Evolutionary conservation across 2,113 vertebrate species (phyloP).

Genomic region (Sciurus niger): DNA sequence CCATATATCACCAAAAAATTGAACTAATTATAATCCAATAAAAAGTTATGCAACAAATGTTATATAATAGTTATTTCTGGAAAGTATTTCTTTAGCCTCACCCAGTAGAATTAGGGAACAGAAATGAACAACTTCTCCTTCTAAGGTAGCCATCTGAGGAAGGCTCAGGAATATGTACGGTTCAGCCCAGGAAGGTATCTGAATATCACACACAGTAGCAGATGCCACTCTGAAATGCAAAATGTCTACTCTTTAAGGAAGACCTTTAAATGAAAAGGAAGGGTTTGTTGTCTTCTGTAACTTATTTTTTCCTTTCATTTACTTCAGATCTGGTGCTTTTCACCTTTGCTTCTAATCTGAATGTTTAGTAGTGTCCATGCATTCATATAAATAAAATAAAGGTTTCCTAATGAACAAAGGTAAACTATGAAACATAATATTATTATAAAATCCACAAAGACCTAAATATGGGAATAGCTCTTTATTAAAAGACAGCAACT

Average conservation of each 20-base stretch:
- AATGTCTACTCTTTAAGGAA: background rate
- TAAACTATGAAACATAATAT: background rate
- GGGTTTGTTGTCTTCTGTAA: background rate
- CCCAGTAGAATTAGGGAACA: background rate
- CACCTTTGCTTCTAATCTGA: background rate
- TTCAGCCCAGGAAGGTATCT: background rate
- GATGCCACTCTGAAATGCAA: background rate
- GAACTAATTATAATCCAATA: background rate
- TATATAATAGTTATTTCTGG: background rate
- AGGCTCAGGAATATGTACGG: background rate
- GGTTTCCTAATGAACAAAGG: background rate
- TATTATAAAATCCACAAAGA: background rate
- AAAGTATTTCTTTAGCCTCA: background rate
- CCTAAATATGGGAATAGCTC: background rate
- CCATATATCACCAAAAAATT: background rate
- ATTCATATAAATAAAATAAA: background rate
- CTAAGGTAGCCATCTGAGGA: background rate
- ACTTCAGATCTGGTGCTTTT: background rate
- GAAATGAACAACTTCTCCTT: background rate
- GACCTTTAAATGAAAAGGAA: background rate
- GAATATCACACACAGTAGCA: background rate
- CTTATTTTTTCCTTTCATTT: background rate
- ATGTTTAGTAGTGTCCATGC: background rate
- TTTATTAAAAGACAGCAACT: background rate
- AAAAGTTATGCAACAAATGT: background rate